phyloP scores from a whole-genome alignment of 2,113 vertebrate species.

The Acanthochromis polyacanthus region DNA sequence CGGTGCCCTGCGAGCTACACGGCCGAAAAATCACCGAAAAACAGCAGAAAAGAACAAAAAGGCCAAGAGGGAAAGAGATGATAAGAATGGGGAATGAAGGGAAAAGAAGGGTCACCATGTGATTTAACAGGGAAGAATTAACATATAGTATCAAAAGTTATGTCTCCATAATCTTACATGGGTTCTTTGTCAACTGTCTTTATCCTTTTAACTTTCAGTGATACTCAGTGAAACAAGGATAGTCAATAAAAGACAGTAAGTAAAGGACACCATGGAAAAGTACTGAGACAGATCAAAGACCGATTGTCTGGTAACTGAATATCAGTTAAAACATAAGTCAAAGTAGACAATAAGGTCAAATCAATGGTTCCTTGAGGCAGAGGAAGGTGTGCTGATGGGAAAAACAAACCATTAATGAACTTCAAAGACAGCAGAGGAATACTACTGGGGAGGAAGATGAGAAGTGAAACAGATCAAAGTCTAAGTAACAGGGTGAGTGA shows the following conservation, averaged over 20 bases:
- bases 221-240: constrained; percentile 10
- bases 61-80: constrained; percentile 64
- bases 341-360: constrained; percentile 64
- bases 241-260: constrained; percentile 18
- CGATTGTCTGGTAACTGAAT: constrained; percentile 56
- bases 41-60: constrained; percentile 61
- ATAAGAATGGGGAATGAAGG: constrained; percentile 60
- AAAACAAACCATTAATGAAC: constrained; percentile 74
- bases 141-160: constrained; percentile 66
- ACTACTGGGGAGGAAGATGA: constrained; percentile 25
- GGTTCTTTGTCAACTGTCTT: constrained; percentile 45
- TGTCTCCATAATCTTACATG: constrained; percentile 63
- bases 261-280: constrained; percentile 56
- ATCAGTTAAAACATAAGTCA: constrained; percentile 52
- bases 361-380: constrained; percentile 62
- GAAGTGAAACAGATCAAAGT: constrained; percentile 34
- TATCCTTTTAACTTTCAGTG: constrained; percentile 20
- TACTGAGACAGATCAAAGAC: constrained; percentile 59
- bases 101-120: constrained; percentile 76
- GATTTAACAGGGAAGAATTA: constrained; percentile 75
- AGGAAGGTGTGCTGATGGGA: constrained; percentile 63
- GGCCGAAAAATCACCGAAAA: constrained; percentile 75
- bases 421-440: constrained; percentile 51
- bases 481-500: constrained; percentile 34
- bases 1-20: constrained; percentile 88